These are phyloP conservation scores for Hoplostethus mediterraneus DNA, from an alignment of 2,797 vertebrate species.

Conservation along the genomic window DNA sequence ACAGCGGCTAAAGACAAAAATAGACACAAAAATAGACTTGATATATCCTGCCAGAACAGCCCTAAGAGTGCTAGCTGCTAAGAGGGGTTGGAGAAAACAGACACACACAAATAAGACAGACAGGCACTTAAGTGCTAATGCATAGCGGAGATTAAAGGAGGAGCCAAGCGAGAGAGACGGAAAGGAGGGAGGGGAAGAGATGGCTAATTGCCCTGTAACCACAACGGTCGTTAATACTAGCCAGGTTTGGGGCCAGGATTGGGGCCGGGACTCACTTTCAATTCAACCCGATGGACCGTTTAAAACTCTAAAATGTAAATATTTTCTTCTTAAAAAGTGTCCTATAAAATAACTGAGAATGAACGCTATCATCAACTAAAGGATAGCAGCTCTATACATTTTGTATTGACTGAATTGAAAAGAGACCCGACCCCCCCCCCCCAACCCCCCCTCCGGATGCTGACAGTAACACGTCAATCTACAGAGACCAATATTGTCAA, in stretches of 20 bases:
- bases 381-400: constrained; percentile 1
- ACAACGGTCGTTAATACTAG: background rate
- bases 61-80: constrained; percentile 74
- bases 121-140: constrained; percentile 84
- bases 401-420: background rate
- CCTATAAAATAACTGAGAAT: constrained; percentile 36
- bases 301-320: background rate
- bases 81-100: constrained; percentile 45
- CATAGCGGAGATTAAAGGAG: constrained; percentile 74
- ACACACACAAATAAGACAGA: constrained; percentile 55
- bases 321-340: constrained; percentile 8
- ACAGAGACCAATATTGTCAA: constrained; percentile 12
- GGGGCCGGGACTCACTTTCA: constrained; percentile 27
- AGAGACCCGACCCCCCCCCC: constrained; percentile 21
- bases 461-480: constrained; percentile 48
- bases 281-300: constrained; percentile 20
- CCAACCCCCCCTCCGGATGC: constrained; percentile 14
- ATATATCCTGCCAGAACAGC: constrained; percentile 66
- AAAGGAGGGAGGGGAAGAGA: constrained; percentile 20
- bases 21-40: constrained; percentile 75
- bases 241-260: constrained; percentile 22
- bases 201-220: background rate
- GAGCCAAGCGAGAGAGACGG: constrained; percentile 40
- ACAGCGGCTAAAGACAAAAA: constrained; percentile 68
- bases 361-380: background rate